phyloP scores from a whole-genome alignment of 2,888 invertebrate species.

The Zaprionus lineosus region DNA sequence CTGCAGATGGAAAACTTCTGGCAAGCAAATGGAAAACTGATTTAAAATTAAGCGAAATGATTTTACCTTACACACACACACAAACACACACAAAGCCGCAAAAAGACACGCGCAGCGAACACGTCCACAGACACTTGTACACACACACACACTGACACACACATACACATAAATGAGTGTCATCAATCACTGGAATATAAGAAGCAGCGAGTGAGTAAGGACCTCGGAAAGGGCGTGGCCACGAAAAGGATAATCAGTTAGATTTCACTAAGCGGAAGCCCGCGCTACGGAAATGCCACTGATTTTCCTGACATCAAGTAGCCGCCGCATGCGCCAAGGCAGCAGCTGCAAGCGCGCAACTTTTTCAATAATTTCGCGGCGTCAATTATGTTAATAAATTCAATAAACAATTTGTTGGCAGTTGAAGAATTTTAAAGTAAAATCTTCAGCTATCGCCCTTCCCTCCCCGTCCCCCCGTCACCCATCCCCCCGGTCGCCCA shows the following conservation, averaged over 20 bases:
- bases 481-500: conserved; percentile 2
- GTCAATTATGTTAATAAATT: conserved; percentile 74
- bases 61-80: conserved; percentile 52
- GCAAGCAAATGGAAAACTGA: conserved; percentile 70
- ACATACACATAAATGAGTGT: conserved; percentile 62
- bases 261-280: too few species aligned
- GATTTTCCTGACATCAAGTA: conserved; percentile 51
- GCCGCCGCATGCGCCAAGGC: conserved; percentile 27
- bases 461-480: not conserved
- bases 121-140: conserved; percentile 4
- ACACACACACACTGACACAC: conserved; percentile 34
- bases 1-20: conserved; percentile 29
- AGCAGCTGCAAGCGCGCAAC: conserved; percentile 51
- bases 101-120: conserved; percentile 21
- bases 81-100: conserved; percentile 8
- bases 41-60: conserved; percentile 76
- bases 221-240: conserved; percentile 3
- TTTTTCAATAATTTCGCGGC: conserved; percentile 50
- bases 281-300: conserved; percentile 32
- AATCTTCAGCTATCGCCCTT: too few species aligned
- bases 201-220: conserved; percentile 4
- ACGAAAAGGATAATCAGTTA: conserved; percentile 62
- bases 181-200: conserved; percentile 63
- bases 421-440: conserved; percentile 34
- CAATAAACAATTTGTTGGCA: conserved; percentile 55